Conservation (phyloP, 2,888 invertebrate species). For the Nomada fucata region DNA sequence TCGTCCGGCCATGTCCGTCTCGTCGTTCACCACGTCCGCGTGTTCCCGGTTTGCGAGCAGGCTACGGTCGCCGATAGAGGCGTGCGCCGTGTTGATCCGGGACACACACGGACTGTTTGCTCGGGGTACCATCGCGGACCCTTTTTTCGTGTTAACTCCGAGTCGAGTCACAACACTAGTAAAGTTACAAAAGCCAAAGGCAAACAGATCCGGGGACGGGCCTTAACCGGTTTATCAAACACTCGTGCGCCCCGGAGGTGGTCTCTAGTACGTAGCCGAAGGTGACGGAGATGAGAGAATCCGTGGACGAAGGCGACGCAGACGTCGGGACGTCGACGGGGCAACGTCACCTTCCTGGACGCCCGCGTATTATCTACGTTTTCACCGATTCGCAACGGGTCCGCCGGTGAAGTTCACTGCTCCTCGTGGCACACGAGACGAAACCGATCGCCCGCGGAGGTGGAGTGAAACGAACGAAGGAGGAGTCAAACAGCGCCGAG, state of each 20-base stretch:
- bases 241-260: constrained; percentile 70
- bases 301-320: constrained; percentile 46
- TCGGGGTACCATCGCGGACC: constrained; percentile 76
- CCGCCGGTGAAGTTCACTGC: constrained; percentile 52
- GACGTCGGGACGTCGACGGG: constrained; percentile 57
- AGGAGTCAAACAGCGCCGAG: constrained; percentile 78
- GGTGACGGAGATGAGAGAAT: constrained; percentile 65
- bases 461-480: constrained; percentile 73
- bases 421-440: constrained; percentile 51
- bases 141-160: constrained; percentile 69
- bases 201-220: constrained; percentile 79
- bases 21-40: constrained; percentile 34
- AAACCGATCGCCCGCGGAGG: constrained; percentile 62
- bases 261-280: constrained; percentile 63
- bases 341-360: constrained; percentile 51
- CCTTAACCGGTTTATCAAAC: constrained; percentile 80
- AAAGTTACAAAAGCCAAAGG: constrained; percentile 81
- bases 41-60: constrained; percentile 40
- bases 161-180: constrained; percentile 80
- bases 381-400: constrained; percentile 18
- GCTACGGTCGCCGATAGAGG: constrained; percentile 68
- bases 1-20: constrained; percentile 29
- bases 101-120: constrained; percentile 79
- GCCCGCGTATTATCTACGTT: constrained; percentile 24
- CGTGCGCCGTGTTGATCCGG: constrained; percentile 75